Percentiles rank a stretch among this genome's conserved stretches.
Evolutionary conservation across 2,888 invertebrate species (phyloP).

Genomic region (Brassicogethes aeneus): DNA sequence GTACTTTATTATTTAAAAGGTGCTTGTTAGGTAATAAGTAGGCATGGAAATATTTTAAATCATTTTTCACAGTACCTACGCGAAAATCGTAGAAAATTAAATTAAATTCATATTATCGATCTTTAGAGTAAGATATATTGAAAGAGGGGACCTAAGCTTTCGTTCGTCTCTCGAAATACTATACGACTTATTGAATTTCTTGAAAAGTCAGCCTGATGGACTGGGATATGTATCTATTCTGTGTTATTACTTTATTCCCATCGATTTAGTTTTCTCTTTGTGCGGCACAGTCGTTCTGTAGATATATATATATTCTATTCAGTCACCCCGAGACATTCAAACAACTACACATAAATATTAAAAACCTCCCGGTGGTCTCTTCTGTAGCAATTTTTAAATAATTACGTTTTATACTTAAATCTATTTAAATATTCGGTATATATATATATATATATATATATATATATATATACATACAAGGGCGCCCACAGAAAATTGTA

Average conservation of each 20-base stretch:
- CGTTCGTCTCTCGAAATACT: conserved; percentile 30
- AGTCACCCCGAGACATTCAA: conserved; percentile 17
- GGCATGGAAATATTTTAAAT: no score
- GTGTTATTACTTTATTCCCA: conserved; percentile 37
- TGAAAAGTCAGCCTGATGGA: conserved; percentile 34
- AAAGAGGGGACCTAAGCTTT: conserved; percentile 21
- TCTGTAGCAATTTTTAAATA: conserved; percentile 1
- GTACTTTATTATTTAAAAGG: no score
- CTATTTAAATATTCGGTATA: not conserved
- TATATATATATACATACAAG: not conserved
- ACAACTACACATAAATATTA: conserved; percentile 24
- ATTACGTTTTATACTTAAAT: conserved; percentile 1
- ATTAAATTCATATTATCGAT: not conserved
- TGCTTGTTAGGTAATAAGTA: no score
- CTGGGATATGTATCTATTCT: conserved; percentile 36
- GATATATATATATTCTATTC: conserved; percentile 14
- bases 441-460: not conserved
- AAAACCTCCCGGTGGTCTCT: conserved; percentile 7
- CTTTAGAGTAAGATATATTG: not conserved
- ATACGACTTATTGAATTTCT: conserved; percentile 35
- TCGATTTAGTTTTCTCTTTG: conserved; percentile 30
- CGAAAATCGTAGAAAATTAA: not conserved
- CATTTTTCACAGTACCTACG: no score
- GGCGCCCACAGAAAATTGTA: no score
- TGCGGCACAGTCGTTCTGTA: not conserved